Conservation (phyloP, 2,113 vertebrate genomes). For the Amblyopsis rosae region DNA sequence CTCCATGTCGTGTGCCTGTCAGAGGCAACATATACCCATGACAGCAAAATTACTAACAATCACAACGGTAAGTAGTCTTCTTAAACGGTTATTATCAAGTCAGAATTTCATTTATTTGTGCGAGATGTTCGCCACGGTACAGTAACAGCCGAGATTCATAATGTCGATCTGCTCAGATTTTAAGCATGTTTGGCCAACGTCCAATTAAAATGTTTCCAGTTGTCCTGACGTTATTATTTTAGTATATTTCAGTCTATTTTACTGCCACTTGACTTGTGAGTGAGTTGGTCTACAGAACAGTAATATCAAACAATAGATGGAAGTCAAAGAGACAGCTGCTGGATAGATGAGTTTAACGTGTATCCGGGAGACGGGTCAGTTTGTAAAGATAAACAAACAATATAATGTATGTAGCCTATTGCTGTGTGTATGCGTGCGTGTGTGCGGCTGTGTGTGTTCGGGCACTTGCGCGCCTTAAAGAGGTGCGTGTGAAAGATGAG, state of each 20-base stretch:
- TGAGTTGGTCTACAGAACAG: conserved; percentile 21
- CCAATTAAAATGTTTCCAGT: neutral
- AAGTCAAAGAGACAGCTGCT: conserved; percentile 42
- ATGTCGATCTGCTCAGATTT: no score
- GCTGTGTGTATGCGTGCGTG: conserved; percentile 21
- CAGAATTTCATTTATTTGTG: neutral
- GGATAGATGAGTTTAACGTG: conserved; percentile 52
- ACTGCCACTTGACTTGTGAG: conserved; percentile 14
- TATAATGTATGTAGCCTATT: conserved; percentile 39
- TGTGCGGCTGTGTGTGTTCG: neutral
- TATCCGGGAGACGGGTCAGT: conserved; percentile 46
- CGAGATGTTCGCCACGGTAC: neutral
- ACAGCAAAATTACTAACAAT: conserved; percentile 16
- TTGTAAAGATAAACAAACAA: conserved; percentile 50
- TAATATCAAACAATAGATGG: conserved; percentile 60
- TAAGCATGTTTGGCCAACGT: neutral
- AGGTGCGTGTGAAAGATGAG: no score
- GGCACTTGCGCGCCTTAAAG: neutral
- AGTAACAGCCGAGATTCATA: no score
- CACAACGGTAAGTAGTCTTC: conserved; percentile 42
- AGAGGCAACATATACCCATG: conserved; percentile 21
- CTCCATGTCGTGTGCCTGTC: conserved; percentile 51
- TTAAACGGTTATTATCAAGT: neutral
- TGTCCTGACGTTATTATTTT: neutral
- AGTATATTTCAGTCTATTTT: neutral